phyloP scores from a whole-genome alignment of 2,797 vertebrate species.

The Artibeus jamaicensis region DNA sequence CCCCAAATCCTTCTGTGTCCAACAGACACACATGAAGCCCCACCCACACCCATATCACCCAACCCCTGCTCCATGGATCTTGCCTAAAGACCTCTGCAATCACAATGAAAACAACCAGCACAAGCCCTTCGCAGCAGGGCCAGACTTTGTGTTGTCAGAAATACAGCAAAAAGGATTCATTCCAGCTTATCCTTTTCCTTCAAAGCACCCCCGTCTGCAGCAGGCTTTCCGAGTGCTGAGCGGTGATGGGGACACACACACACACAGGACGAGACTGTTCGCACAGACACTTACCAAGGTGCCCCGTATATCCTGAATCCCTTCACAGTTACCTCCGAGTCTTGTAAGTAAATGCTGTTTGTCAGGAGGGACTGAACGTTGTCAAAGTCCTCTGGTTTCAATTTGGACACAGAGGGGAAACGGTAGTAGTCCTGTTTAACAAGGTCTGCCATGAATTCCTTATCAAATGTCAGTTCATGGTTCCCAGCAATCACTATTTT shows the following conservation, averaged over 20 bases:
- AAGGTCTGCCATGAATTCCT: conserved; percentile 99
- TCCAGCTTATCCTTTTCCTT: conserved; percentile 32
- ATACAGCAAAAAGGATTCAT: background rate
- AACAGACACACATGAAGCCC: background rate
- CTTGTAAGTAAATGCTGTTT: conserved; percentile 99
- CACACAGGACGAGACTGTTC: conserved; percentile 46
- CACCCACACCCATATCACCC: fast-evolving
- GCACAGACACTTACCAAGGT: conserved; percentile 92
- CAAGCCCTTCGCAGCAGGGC: background rate
- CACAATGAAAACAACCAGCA: background rate
- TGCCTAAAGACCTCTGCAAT: background rate
- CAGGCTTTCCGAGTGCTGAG: conserved; percentile 14
- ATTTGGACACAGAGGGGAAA: conserved; percentile 99
- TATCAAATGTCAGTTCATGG: conserved; percentile 99
- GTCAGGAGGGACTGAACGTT: conserved; percentile 98
- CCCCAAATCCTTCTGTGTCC: background rate
- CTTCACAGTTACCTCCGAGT: conserved; percentile 98
- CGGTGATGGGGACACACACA: too few species aligned
- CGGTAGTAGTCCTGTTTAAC: conserved; percentile 99
- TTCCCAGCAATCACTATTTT: conserved; percentile 99
- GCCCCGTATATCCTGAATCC: conserved; percentile 99
- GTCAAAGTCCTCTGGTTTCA: conserved; percentile 99
- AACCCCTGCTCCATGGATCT: background rate
- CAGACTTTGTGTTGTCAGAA: background rate
- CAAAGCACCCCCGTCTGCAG: background rate